Conservation (phyloP, 2,888 invertebrate species). For the Eupelmus urozonus region DNA sequence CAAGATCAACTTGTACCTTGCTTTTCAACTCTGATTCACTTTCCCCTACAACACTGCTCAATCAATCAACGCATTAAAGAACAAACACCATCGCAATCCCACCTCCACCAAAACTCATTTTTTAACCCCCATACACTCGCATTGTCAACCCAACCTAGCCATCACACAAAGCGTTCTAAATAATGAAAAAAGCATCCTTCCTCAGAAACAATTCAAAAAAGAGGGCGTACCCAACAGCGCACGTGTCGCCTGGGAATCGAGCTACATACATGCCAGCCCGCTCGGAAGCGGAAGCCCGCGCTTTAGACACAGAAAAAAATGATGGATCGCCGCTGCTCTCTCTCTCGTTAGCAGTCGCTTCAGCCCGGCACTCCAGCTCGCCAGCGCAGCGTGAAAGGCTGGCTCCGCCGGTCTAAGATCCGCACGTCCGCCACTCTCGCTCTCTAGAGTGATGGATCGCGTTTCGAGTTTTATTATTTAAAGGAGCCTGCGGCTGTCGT, state of each 20-base stretch:
- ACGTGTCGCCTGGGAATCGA: no score
- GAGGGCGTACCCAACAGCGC: background rate
- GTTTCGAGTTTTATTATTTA: constrained; percentile 45
- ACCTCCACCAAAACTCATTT: no score
- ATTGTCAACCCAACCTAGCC: background rate
- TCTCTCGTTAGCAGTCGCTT: constrained; percentile 27
- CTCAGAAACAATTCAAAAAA: background rate
- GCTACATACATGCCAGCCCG: no score
- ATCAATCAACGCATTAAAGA: no score
- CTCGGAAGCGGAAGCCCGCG: background rate
- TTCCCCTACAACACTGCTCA: no score
- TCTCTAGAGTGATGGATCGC: constrained; percentile 45
- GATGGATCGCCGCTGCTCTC: constrained; percentile 39
- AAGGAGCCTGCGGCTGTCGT: constrained; percentile 20
- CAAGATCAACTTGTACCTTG: no score
- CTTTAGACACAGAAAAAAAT: constrained; percentile 24
- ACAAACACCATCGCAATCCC: no score
- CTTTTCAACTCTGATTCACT: no score
- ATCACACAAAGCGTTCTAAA: background rate
- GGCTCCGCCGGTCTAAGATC: background rate
- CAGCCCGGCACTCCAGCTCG: background rate
- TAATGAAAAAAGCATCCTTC: background rate
- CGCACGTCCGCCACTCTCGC: background rate
- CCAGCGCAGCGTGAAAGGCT: no score
- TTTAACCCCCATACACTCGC: no score